Evolutionary conservation across 2,113 vertebrate species (phyloP).

Genomic region (Bubalus kerabau): DNA sequence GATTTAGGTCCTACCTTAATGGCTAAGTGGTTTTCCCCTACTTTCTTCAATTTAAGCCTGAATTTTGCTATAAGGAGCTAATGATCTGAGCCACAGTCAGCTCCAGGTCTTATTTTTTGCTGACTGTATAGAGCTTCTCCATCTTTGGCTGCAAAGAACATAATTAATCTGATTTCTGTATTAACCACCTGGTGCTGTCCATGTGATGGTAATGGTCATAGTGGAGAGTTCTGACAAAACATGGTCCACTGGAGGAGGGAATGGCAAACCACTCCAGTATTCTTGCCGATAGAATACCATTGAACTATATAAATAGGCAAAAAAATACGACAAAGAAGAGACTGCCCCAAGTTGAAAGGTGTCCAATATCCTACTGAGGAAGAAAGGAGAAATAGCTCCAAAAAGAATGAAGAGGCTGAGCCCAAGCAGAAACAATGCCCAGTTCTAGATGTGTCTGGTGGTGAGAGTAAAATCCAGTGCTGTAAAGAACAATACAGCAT

Average conservation of each 20-base stretch:
- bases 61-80: not conserved
- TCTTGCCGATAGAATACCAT: not conserved
- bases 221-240: not conserved
- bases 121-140: not conserved
- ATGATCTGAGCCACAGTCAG: not conserved
- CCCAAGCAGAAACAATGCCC: not conserved
- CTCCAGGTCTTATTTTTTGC: not conserved
- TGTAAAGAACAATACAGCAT: not conserved
- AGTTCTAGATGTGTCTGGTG: not conserved
- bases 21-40: not conserved
- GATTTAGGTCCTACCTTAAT: not conserved
- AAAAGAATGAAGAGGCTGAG: not conserved
- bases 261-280: not conserved
- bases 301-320: not conserved
- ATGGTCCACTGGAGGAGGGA: not conserved
- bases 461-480: not conserved
- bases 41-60: not conserved
- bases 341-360: not conserved
- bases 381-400: not conserved
- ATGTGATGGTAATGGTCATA: not conserved
- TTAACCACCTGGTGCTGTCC: not conserved
- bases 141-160: not conserved
- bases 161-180: not conserved
- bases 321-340: not conserved
- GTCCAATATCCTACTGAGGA: not conserved